Percentiles rank a stretch among this genome's conserved stretches.
Evolutionary conservation across 1,140 invertebrate species (phyloP).

Genomic region (Nixonia krombeini): DNA sequence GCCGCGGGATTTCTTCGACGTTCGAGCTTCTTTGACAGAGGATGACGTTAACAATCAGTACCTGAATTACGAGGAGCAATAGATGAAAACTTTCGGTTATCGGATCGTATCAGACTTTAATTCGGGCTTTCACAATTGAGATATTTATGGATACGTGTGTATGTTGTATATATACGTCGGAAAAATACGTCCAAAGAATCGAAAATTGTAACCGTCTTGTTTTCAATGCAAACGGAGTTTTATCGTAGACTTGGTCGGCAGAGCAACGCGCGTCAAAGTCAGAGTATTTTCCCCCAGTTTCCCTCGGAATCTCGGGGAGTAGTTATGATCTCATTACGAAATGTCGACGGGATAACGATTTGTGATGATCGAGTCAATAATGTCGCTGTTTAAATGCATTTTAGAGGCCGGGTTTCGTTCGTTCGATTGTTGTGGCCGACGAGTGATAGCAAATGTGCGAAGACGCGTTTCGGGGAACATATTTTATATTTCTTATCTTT

Average conservation of each 20-base stretch:
- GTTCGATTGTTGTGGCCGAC: neutral
- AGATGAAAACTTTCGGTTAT: slow-evolving; percentile 28
- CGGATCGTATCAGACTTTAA: no score
- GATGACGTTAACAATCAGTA: no score
- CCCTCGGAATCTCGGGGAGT: slow-evolving; percentile 1
- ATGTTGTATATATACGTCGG: no score
- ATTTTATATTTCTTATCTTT: slow-evolving; percentile 35
- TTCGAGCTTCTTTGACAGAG: slow-evolving; percentile 30
- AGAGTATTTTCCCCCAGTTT: neutral
- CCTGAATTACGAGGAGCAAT: slow-evolving; percentile 44
- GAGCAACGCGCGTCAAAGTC: neutral
- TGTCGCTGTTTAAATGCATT: slow-evolving; percentile 26
- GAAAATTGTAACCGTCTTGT: no score
- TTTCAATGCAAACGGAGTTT: no score
- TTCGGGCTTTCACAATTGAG: no score
- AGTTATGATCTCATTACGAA: slow-evolving; percentile 29
- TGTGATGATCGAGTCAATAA: slow-evolving; percentile 40
- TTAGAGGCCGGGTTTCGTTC: slow-evolving; percentile 14
- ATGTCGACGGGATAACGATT: slow-evolving; percentile 27
- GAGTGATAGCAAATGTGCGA: neutral
- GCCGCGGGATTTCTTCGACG: no score
- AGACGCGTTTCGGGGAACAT: neutral
- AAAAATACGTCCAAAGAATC: neutral
- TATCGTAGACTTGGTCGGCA: neutral
- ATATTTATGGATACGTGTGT: no score